phyloP scores from a whole-genome alignment of 2,888 invertebrate genomes.

The Eueremaeus valkanovi region DNA sequence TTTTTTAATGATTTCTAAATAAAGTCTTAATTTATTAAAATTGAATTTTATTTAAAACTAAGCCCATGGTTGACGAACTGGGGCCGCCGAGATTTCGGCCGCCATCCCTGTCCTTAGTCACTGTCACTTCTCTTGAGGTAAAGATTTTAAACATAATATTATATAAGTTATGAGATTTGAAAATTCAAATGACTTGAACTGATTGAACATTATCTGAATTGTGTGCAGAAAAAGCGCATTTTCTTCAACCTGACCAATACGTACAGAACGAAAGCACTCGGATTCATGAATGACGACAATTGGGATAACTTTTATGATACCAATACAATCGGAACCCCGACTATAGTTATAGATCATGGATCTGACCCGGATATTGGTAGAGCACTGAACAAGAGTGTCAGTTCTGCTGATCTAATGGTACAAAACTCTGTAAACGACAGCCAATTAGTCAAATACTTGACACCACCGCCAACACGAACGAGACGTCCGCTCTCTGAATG shows the following conservation, averaged over 20 bases:
- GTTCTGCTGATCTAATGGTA: too few species aligned
- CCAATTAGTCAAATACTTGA: background rate
- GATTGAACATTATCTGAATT: background rate
- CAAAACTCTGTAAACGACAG: background rate
- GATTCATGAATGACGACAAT: background rate
- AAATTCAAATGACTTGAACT: background rate
- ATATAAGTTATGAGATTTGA: background rate
- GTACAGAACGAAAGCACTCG: background rate
- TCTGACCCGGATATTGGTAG: background rate
- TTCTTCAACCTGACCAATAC: background rate
- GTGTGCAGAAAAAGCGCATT: background rate
- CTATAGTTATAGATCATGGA: background rate
- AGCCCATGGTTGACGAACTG: too few species aligned
- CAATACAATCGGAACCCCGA: background rate
- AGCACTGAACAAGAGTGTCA: background rate
- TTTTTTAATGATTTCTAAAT: too few species aligned
- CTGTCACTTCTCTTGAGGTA: conserved; percentile 18
- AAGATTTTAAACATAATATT: background rate
- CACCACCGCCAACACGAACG: background rate
- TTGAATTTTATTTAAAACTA: too few species aligned
- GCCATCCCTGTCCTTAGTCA: conserved; percentile 15
- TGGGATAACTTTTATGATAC: background rate
- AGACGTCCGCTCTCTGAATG: background rate
- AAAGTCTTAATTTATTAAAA: too few species aligned
- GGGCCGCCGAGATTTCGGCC: background rate